These are phyloP conservation scores for Coelinius sp. DNA, from an alignment of 2,888 invertebrate genomes.

Conservation along the genomic window DNA sequence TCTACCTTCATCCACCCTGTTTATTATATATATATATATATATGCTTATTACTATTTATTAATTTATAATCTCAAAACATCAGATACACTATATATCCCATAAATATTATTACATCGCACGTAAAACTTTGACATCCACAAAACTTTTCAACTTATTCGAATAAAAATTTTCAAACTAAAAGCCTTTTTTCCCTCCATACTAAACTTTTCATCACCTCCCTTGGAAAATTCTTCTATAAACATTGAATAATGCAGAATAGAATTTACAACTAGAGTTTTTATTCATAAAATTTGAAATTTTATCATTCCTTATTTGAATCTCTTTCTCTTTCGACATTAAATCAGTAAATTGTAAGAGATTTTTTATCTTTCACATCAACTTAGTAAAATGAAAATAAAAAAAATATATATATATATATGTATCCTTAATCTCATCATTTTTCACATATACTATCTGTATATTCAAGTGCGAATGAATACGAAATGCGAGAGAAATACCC, in stretches of 20 bases:
- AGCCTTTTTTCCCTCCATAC: not conserved
- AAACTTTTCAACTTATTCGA: too few species aligned
- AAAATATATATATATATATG: too few species aligned
- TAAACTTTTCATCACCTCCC: not conserved
- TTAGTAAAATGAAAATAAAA: too few species aligned
- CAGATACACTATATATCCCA: not conserved
- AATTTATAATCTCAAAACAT: not conserved
- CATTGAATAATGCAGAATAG: not conserved
- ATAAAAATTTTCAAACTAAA: not conserved
- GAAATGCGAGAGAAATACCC: constrained; percentile 42
- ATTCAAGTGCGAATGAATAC: constrained; percentile 23
- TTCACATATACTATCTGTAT: constrained; percentile 21
- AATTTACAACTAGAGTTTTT: not conserved
- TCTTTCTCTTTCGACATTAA: constrained; percentile 13
- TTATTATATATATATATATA: constrained; percentile 26
- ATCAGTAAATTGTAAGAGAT: too few species aligned
- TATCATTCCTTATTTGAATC: constrained; percentile 28
- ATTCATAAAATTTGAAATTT: not conserved
- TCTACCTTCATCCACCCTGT: constrained; percentile 20
- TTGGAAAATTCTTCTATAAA: not conserved
- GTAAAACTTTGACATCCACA: too few species aligned
- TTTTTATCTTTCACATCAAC: too few species aligned
- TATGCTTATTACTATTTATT: not conserved
- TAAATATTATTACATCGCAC: not conserved
- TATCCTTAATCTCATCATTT: constrained; percentile 15